These are phyloP conservation scores for Apodemus agrarius DNA, from an alignment of 2,797 vertebrate species.

Conservation along the genomic window DNA sequence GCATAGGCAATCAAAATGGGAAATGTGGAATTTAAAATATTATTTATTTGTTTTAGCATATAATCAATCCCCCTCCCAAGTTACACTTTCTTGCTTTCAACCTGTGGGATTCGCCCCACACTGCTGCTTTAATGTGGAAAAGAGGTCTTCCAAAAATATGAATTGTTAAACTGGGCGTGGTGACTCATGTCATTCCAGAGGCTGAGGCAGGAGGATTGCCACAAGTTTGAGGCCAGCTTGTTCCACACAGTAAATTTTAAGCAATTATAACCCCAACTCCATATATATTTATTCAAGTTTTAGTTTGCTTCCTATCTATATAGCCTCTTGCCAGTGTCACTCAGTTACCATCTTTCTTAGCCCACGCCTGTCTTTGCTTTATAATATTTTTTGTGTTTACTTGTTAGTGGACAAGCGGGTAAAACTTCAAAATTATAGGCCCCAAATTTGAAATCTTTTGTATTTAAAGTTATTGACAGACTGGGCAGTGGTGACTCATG, in stretches of 20 bases:
- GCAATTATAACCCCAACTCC: background rate
- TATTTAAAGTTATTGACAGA: constrained; percentile 43
- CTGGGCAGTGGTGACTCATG: too few species aligned
- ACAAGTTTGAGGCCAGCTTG: background rate
- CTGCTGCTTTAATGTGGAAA: constrained; percentile 40
- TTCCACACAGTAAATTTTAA: background rate
- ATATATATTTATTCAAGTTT: constrained; percentile 26
- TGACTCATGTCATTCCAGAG: background rate
- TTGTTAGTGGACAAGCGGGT: background rate
- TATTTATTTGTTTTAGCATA: background rate
- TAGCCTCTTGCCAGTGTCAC: background rate
- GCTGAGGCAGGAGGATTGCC: constrained; percentile 3
- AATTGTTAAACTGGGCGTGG: constrained; percentile 5
- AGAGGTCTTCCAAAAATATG: constrained; percentile 17
- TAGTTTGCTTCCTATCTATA: background rate
- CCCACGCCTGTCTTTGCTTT: background rate
- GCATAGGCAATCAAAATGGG: constrained; percentile 49
- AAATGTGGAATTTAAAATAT: background rate
- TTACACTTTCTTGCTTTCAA: background rate
- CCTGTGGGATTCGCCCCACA: background rate
- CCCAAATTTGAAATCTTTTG: constrained; percentile 28
- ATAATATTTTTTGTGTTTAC: constrained; percentile 25
- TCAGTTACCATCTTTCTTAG: background rate
- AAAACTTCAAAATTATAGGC: constrained; percentile 29
- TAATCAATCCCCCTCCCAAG: background rate